Percentiles rank a stretch among this genome's conserved stretches.
Conservation (phyloP, 2,113 vertebrate genomes). For the Lutjanus erythropterus region DNA sequence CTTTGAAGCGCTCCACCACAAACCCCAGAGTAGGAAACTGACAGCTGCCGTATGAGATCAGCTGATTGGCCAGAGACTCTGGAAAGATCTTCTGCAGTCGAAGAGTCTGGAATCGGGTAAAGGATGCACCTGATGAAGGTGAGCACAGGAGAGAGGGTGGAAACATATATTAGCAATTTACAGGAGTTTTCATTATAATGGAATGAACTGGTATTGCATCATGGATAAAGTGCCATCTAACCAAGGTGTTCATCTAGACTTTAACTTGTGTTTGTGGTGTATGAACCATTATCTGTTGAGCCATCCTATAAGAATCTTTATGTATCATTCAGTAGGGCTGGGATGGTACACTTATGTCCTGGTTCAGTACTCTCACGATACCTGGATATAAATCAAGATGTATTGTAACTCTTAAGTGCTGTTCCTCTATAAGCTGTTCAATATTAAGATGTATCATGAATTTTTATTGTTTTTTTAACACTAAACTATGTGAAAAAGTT, state of each 20-base stretch:
- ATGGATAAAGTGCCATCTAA: background rate
- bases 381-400: too few relatives aligned
- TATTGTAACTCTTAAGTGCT: too few relatives aligned
- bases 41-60: constrained; percentile 98
- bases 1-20: constrained; percentile 98
- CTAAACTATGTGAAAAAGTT: too few relatives aligned
- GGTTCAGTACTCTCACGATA: too few relatives aligned
- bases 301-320: background rate
- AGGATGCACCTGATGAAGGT: constrained; percentile 92
- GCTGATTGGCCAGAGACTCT: constrained; percentile 90
- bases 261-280: background rate
- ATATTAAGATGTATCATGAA: too few relatives aligned
- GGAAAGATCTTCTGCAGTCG: constrained; percentile 95
- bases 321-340: background rate
- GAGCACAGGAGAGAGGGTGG: background rate
- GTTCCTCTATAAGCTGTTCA: too few relatives aligned
- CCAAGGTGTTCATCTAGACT: background rate
- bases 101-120: constrained; percentile 97
- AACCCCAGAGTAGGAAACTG: constrained; percentile 98
- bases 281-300: background rate
- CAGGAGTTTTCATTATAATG: background rate
- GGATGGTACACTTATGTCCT: too few relatives aligned
- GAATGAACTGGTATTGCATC: background rate
- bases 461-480: too few relatives aligned
- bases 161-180: background rate